Percentiles rank a stretch among this genome's conserved stretches.
These are phyloP conservation scores for Clunio marinus DNA, from an alignment of 2,888 invertebrate genomes.

Conservation along the genomic window DNA sequence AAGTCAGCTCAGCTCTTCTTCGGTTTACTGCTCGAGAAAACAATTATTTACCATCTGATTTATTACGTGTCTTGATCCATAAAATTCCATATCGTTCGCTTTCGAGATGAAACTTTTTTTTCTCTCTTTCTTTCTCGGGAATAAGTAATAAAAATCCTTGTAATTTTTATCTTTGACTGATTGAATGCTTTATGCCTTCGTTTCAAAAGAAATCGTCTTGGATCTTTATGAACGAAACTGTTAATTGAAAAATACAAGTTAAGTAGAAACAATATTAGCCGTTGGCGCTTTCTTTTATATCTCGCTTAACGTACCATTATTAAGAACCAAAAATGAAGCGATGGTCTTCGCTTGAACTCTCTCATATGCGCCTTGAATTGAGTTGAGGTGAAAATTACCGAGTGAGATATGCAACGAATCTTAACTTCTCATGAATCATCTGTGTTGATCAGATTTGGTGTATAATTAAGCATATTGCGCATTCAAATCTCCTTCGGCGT, in stretches of 20 bases:
- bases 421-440: conserved; percentile 15
- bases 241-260: background rate
- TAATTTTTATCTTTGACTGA: too few relatives aligned
- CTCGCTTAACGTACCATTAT: background rate
- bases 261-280: background rate
- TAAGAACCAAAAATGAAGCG: background rate
- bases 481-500: background rate
- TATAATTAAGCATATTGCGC: conserved; percentile 26
- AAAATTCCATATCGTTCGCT: background rate
- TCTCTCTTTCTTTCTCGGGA: too few relatives aligned
- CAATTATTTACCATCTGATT: background rate
- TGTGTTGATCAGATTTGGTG: conserved; percentile 22
- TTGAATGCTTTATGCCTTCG: background rate
- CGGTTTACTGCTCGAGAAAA: background rate
- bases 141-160: too few relatives aligned
- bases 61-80: background rate
- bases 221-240: too few relatives aligned
- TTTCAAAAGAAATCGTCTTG: too few relatives aligned
- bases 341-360: background rate
- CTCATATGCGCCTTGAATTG: conserved; percentile 4
- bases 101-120: background rate
- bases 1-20: background rate
- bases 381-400: background rate
- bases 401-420: background rate
- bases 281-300: background rate